Evolutionary conservation across 2,113 vertebrate species (phyloP), one percentile per base, ranked within the genome.

Genomic region (Tachuris rubrigastra): DNA sequence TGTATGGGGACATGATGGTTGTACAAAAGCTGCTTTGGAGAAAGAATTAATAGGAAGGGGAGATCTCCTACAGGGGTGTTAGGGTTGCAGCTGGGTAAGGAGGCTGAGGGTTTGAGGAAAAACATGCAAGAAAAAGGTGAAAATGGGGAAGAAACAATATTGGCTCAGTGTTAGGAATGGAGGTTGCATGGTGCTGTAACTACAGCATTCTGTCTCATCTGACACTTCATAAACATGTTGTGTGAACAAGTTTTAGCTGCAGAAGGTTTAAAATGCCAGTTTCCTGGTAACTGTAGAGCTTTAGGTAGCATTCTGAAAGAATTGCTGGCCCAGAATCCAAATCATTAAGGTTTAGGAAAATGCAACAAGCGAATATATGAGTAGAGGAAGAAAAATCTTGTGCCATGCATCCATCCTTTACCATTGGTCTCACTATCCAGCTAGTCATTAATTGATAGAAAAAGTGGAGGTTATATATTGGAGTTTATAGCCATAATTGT

Each of bases 221-320:
- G 69, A 69, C 74, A 46, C 85, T 91, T 96, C 28, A 65, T 78
- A 92, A 95, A 84, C 60, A 39, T 63, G 52, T 84, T 90, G 80
- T 63, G 72, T 78, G 94, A 95, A 92, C 52, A 84, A 44, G 65
- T 81, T 89, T 58, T 87, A 55, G 60, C 86, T 85, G 76, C 84
- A 77, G 76, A 86, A 93, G 47, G 66, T 44, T 92, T 90, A 55
- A 81, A 92, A 81, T 41, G 14, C 68, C 44, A 37, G 76, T 95
- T 87, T 91, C 58, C 72, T 93, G 68, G 92, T 86, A 92, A 89
- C 91, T 95, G 76, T 44, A 14, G 86, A 72, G 76, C 56, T 89
- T 89, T 72, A 67, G 52, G 60, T 94, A 63, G 52, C 41, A 27
- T 67, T 63, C 63, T 73, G 46, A 31, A 28, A 76, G 62, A 87